These are phyloP conservation scores for Gymnosoma rotundatum DNA, from an alignment of 2,888 invertebrate genomes.

Conservation along the genomic window DNA sequence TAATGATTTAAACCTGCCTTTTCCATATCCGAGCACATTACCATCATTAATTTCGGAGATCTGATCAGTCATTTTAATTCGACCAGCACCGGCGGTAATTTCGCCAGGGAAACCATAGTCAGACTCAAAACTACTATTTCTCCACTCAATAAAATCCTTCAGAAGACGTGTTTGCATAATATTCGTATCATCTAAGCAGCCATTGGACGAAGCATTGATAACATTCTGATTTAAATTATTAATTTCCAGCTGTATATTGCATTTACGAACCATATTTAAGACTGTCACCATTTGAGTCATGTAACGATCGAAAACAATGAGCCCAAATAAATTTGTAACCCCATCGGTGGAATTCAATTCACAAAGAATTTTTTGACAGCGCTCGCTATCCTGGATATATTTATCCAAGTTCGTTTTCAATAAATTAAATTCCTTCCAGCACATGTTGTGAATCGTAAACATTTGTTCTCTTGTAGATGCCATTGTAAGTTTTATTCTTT, in stretches of 20 bases:
- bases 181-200: conserved; percentile 3
- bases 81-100: background rate
- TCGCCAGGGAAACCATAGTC: background rate
- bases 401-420: conserved; percentile 62
- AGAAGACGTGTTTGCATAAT: conserved; percentile 32
- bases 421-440: conserved; percentile 65
- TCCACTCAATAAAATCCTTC: conserved; percentile 68
- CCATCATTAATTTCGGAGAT: background rate
- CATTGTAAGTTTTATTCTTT: conserved; percentile 13
- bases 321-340: conserved; percentile 50
- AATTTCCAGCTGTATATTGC: conserved; percentile 70
- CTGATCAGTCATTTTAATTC: conserved; percentile 9
- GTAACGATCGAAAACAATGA: conserved; percentile 69
- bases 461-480: conserved; percentile 48
- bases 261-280: conserved; percentile 68
- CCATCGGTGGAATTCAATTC: background rate
- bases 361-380: conserved; percentile 30
- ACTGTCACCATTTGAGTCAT: conserved; percentile 70
- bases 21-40: background rate
- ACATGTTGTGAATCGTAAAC: conserved; percentile 67
- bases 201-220: conserved; percentile 7
- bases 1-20: background rate
- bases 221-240: conserved; percentile 61
- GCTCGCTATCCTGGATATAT: conserved; percentile 63
- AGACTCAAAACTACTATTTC: conserved; percentile 5